Percentiles rank a stretch among this genome's conserved stretches.
Conservation (phyloP, 1,140 invertebrate species). For the Neotoxoptera formosana region DNA sequence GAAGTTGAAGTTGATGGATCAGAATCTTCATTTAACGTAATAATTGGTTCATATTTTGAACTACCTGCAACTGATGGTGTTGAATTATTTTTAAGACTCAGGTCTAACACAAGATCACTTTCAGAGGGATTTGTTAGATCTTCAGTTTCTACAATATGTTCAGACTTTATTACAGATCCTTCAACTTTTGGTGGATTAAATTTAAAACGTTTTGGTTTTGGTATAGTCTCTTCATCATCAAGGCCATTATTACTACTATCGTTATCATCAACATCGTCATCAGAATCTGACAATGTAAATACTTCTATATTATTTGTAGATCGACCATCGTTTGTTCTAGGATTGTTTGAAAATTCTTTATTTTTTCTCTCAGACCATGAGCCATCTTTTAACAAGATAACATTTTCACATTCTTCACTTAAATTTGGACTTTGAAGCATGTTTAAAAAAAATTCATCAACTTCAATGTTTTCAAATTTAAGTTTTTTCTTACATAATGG, state of each 20-base stretch:
- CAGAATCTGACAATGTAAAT: constrained; percentile 40
- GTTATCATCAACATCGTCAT: neutral
- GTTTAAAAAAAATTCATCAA: constrained; percentile 52
- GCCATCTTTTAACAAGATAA: constrained; percentile 45
- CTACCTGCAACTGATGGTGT: neutral
- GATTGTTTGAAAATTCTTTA: neutral
- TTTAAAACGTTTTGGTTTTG: constrained; percentile 26
- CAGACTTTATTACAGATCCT: constrained; percentile 23
- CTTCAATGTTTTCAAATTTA: constrained; percentile 40
- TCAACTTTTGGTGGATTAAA: neutral
- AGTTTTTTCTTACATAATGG: constrained; percentile 89
- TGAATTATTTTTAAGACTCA: constrained; percentile 39
- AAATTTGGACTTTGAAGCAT: constrained; percentile 43
- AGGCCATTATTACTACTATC: no score
- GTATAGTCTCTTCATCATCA: neutral
- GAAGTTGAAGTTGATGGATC: neutral
- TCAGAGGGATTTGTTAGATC: neutral
- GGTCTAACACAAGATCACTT: constrained; percentile 22
- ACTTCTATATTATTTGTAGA: constrained; percentile 30
- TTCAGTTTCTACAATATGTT: neutral
- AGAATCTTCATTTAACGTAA: constrained; percentile 27
- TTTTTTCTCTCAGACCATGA: constrained; percentile 27
- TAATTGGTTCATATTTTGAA: constrained; percentile 5
- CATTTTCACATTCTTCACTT: constrained; percentile 35
- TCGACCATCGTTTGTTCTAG: neutral